These are phyloP conservation scores for Bagarius yarrelli DNA, from an alignment of 2,113 vertebrate species.

Conservation along the genomic window DNA sequence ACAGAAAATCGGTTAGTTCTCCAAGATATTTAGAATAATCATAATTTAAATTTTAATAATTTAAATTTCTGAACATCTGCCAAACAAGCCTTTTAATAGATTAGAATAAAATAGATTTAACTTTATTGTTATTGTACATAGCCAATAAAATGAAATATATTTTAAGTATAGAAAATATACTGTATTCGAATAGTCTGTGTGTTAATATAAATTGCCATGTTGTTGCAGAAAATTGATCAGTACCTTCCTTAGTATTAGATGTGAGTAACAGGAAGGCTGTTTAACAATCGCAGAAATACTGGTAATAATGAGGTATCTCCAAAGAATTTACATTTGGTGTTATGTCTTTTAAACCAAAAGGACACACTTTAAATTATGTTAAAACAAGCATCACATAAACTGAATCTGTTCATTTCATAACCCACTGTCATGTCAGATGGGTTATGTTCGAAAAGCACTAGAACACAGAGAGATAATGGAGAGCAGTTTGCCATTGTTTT, in stretches of 20 bases:
- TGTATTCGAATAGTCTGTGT: neutral
- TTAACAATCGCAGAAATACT: neutral
- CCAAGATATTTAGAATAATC: no score
- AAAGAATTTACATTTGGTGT: neutral
- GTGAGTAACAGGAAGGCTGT: neutral
- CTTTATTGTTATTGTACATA: no score
- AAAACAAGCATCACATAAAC: slow-evolving; percentile 11
- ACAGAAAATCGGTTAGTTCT: no score
- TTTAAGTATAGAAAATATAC: no score
- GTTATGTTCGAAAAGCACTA: slow-evolving; percentile 13
- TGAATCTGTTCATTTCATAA: slow-evolving; percentile 5
- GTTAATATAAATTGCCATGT: neutral
- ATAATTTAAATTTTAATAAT: no score
- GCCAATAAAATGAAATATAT: no score
- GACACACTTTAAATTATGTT: neutral
- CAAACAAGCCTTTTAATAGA: no score
- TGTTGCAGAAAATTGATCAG: neutral
- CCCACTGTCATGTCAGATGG: slow-evolving; percentile 2
- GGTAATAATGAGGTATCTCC: neutral
- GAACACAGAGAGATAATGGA: slow-evolving; percentile 18
- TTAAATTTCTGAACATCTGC: no score
- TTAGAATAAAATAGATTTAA: no score
- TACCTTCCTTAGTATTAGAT: neutral
- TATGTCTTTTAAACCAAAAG: neutral
- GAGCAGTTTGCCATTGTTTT: neutral